These are phyloP conservation scores for Cryptophagus acutangulus DNA, from an alignment of 2,888 invertebrate genomes.

Conservation along the genomic window DNA sequence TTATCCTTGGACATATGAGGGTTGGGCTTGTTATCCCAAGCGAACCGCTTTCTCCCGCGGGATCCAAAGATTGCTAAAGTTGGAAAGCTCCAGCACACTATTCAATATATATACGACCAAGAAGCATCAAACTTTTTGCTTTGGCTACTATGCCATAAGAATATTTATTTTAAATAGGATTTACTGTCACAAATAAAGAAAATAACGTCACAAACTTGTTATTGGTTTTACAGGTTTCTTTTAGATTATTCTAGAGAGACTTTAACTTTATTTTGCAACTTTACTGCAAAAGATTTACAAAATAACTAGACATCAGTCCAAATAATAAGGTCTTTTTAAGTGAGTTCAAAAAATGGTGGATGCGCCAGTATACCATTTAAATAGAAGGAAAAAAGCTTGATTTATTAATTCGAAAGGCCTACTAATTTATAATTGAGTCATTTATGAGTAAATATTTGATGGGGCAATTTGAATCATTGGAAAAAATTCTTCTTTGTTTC, in stretches of 20 bases:
- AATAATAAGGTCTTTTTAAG: too few species aligned
- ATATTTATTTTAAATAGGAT: slow-evolving; percentile 3
- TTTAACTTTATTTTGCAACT: too few species aligned
- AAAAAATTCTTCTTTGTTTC: slow-evolving; percentile 24
- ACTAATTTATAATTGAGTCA: too few species aligned
- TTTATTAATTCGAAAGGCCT: too few species aligned
- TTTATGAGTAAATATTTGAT: too few species aligned
- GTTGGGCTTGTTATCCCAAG: slow-evolving; percentile 37
- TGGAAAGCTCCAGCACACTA: slow-evolving; percentile 20
- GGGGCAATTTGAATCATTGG: slow-evolving; percentile 1
- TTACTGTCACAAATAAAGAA: not conserved
- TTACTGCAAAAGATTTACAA: too few species aligned
- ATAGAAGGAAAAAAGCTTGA: too few species aligned
- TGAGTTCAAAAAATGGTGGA: too few species aligned
- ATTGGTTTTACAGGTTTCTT: too few species aligned
- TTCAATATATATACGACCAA: slow-evolving; percentile 22
- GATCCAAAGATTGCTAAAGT: slow-evolving; percentile 36
- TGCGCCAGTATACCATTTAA: too few species aligned
- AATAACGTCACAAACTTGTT: slow-evolving; percentile 11
- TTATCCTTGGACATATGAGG: slow-evolving; percentile 39
- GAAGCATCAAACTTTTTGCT: slow-evolving; percentile 25
- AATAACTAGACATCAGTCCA: too few species aligned
- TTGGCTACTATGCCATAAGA: not conserved
- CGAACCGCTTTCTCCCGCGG: slow-evolving; percentile 30
- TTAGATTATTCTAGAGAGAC: too few species aligned